Evolutionary conservation across 92 coral and sea anemone species (phyloP), one percentile per base, ranked within the genome.

Genomic region (Heliopora coerulea): DNA sequence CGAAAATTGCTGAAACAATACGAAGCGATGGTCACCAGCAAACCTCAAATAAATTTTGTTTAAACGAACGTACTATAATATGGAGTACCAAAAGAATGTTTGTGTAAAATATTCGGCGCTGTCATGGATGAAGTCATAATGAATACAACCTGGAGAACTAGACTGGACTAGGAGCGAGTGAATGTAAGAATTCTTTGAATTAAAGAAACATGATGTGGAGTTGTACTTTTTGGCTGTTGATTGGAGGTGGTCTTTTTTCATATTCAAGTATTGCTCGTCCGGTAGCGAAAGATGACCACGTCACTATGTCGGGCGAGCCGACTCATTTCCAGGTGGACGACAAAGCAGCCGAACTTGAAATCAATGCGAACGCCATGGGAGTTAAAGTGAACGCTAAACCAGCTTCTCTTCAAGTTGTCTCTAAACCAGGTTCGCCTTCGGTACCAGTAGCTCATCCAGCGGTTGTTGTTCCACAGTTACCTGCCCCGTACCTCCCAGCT

Each of bases 311-410:
- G 1, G 99, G 99, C 23, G 99, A 95, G 50, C 99, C 99, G 27
- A 90, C 99, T 23, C 99, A 95, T 88, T 95, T 90, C 70, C 99
- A 95, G 88, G 99, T 95, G 34, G 99, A 95, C 61, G 99, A 95
- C 65, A 91, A 91, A 69, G 95, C 99, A 30, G 99, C 99, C 5
- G 99, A 95, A 68, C 91, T 95, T 24, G 99, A 95, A 80, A 96
- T 95, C 18, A 95, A 95, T 62, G 99, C 99, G 19, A 95, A 95
- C 37, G 97, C 99, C 3, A 96, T 96, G 44, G 99, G 99, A 7
- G 99, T 95, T 0, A 95, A 95, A 77, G 97, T 95, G 34, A 95
- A 90, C 61, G 99, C 99, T 24, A 95, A 95, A 32, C 98, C 98
- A 14, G 98, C 98, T 3, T 93, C 98, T 1, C 87, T 93, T 65